phyloP scores from a whole-genome alignment of 1,140 invertebrate species.

The Macrotrachela quadricornifera region DNA sequence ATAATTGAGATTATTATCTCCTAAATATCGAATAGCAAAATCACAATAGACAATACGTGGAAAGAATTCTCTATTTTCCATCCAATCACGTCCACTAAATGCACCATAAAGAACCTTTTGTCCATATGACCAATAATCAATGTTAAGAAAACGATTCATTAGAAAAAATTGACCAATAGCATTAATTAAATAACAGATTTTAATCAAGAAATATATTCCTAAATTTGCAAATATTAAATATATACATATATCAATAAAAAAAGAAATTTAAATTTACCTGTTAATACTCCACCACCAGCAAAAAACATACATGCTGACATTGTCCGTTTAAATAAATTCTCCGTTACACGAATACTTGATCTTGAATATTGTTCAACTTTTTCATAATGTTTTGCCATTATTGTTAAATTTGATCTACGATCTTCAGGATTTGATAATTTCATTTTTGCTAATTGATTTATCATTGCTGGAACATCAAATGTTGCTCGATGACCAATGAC shows the following conservation, averaged over 20 bases:
- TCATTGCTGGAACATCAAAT: not conserved
- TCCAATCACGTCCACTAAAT: conserved; percentile 26
- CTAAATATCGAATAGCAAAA: conserved; percentile 34
- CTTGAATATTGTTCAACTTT: not conserved
- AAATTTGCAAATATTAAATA: conserved; percentile 19
- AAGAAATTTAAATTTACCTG: conserved; percentile 16
- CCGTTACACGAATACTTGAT: not conserved
- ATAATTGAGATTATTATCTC: conserved; percentile 18
- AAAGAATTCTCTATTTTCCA: conserved; percentile 27
- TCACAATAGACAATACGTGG: conserved; percentile 36
- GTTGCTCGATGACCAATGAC: not conserved
- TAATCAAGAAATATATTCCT: conserved; percentile 32
- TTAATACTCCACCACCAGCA: conserved; percentile 25
- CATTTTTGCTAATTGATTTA: not conserved
- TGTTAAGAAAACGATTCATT: conserved; percentile 32
- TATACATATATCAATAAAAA: conserved; percentile 20
- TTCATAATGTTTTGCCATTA: not conserved
- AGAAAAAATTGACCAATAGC: conserved; percentile 35
- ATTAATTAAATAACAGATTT: conserved; percentile 32
- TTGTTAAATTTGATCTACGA: not conserved
- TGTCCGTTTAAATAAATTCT: conserved; percentile 11
- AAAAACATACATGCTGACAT: conserved; percentile 25
- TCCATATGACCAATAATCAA: conserved; percentile 29
- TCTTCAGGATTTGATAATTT: not conserved
- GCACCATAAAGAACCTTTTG: conserved; percentile 27